Evolutionary conservation across 2,888 invertebrate species (phyloP), one percentile per base, ranked within the genome.

Genomic region (Hyppa rectilinea): DNA sequence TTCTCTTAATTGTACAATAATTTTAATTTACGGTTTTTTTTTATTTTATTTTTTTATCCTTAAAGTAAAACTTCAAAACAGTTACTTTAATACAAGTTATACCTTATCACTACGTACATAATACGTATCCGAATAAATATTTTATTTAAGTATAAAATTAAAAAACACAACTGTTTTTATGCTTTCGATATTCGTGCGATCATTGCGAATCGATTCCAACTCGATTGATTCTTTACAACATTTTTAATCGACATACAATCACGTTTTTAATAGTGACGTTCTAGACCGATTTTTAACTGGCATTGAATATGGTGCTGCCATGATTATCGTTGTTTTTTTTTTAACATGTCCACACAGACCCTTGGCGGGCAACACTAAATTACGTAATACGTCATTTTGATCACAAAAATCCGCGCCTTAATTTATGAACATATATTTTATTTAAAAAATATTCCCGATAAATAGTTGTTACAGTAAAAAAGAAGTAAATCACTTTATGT

Each of bases 91-190:
- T 85, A 81, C 75, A 79, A 78, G 66, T 77, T 71, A 83, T 82
- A 83, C 59, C 91, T 92, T 93, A 92, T 81, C 78, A 79, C 90
- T 92, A 94, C 89, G 88, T 91, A 92, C 88, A 89, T 88, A 82
- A 91, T 93, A 94, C 92, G 92, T 93, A 93, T 92, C 83, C 90
- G 91, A 94, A 94, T 94, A 94, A 94, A 94, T 94, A 94, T 92
- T 90, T 85, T 82, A 83, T 91, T 92, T 92, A 93, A 93, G 94
- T 94, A 95, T 94, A 95, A 95, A 95, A 95, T 93, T 94, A 93
- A 94, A 94, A 95, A 93, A 93, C 91, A 93, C 93, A 94, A 93
- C 92, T 90, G 89, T 86, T 87, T 91, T 91, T 91, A 91, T 92
- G 93, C 92, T 91, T 92, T 89, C 91, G 90, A 89, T 86, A 87